These are phyloP conservation scores for Nymphalis polychloros DNA, from an alignment of 2,888 invertebrate species.

Conservation along the genomic window DNA sequence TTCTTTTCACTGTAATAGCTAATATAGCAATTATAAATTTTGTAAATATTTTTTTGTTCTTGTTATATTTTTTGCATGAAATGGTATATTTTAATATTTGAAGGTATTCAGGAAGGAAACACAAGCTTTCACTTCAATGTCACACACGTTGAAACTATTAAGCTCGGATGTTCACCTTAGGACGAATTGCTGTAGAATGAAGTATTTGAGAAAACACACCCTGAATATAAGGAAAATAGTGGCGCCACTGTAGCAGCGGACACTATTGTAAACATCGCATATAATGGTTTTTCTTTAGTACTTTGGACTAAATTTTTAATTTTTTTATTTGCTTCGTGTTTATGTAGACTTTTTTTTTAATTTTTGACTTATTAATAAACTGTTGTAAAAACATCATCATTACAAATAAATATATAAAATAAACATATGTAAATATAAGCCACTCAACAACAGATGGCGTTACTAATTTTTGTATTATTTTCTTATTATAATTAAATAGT, in stretches of 20 bases:
- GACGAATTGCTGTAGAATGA: constrained; percentile 79
- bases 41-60: constrained; percentile 34
- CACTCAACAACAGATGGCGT: constrained; percentile 7
- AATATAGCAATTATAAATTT: constrained; percentile 32
- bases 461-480: not conserved
- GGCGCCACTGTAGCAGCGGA: constrained; percentile 71
- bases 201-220: constrained; percentile 78
- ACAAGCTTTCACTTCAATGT: constrained; percentile 75
- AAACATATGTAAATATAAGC: not conserved
- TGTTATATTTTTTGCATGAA: constrained; percentile 42
- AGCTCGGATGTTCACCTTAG: constrained; percentile 73
- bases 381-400: not conserved
- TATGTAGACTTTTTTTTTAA: no score
- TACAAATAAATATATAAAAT: not conserved
- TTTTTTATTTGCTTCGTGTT: no score
- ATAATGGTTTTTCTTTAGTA: not conserved
- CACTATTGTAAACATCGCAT: constrained; percentile 47
- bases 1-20: constrained; percentile 43
- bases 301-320: not conserved
- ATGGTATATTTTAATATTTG: constrained; percentile 45
- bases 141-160: constrained; percentile 62
- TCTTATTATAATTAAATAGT: no score
- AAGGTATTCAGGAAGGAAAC: constrained; percentile 35
- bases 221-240: constrained; percentile 79
- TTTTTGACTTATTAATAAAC: not conserved